A percentile compares a stretch with the other conserved stretches of the same genome.
phyloP scores from a whole-genome alignment of 2,888 invertebrate species.

The Sarcophaga carnaria region DNA sequence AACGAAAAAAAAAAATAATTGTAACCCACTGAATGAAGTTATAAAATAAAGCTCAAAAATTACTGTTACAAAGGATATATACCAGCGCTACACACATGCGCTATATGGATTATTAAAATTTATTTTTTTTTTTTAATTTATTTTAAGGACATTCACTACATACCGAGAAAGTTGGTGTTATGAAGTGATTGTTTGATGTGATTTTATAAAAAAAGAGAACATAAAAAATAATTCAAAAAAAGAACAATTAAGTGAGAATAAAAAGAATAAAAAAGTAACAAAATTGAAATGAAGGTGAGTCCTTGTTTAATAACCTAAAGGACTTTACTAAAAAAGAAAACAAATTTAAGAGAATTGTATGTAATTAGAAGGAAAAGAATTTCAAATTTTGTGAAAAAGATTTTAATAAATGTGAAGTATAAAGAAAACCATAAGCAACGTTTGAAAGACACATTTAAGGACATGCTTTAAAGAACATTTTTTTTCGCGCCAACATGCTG shows the following conservation, averaged over 20 bases:
- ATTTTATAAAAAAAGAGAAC: background rate
- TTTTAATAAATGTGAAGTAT: no score
- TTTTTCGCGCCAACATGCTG: no score
- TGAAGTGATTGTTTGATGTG: conserved; percentile 23
- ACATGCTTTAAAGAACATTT: no score
- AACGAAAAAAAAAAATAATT: background rate
- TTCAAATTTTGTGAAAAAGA: background rate
- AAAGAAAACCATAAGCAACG: no score
- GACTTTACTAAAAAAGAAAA: conserved; percentile 35
- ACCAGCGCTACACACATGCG: background rate
- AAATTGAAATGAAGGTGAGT: conserved; percentile 74
- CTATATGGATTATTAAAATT: conserved; percentile 58
- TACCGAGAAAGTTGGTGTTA: conserved; percentile 17
- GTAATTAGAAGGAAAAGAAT: conserved; percentile 8
- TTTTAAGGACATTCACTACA: background rate
- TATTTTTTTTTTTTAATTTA: background rate
- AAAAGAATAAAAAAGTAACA: conserved; percentile 39
- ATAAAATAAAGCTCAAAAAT: conserved; percentile 21
- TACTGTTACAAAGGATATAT: conserved; percentile 38
- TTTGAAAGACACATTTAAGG: no score
- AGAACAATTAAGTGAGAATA: background rate
- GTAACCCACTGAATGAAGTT: conserved; percentile 26
- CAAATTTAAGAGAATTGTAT: conserved; percentile 12
- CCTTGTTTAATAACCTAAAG: conserved; percentile 43
- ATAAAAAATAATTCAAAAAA: background rate